A percentile compares a stretch with the other conserved stretches of the same genome.
These are phyloP conservation scores for Lamellibrachia columna DNA, from an alignment of 2,888 invertebrate species.

Conservation along the genomic window DNA sequence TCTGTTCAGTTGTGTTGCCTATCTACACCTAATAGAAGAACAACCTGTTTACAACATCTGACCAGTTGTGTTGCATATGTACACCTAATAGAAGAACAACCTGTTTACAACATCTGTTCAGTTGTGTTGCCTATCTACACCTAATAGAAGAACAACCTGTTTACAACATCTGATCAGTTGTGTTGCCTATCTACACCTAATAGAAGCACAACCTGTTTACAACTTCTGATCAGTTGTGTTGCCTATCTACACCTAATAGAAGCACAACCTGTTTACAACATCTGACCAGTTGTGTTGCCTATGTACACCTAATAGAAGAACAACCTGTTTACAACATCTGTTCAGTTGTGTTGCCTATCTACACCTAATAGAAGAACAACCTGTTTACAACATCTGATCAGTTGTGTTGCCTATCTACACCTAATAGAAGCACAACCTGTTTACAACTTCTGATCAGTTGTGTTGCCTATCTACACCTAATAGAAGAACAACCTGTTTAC, in stretches of 20 bases:
- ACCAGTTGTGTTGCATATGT: neutral
- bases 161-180: neutral
- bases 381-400: neutral
- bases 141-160: too few species aligned
- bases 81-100: neutral
- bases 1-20: neutral
- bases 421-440: neutral
- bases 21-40: neutral
- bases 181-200: neutral
- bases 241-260: neutral
- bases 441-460: neutral
- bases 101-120: neutral
- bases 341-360: neutral
- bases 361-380: neutral
- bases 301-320: neutral
- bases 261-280: too few species aligned
- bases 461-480: neutral
- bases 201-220: neutral
- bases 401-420: neutral
- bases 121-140: neutral
- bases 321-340: neutral
- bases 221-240: neutral
- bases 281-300: neutral
- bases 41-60: too few species aligned
- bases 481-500: too few species aligned